Conservation (phyloP, 1,140 invertebrate genomes). For the Drosophila pallidifrons region DNA sequence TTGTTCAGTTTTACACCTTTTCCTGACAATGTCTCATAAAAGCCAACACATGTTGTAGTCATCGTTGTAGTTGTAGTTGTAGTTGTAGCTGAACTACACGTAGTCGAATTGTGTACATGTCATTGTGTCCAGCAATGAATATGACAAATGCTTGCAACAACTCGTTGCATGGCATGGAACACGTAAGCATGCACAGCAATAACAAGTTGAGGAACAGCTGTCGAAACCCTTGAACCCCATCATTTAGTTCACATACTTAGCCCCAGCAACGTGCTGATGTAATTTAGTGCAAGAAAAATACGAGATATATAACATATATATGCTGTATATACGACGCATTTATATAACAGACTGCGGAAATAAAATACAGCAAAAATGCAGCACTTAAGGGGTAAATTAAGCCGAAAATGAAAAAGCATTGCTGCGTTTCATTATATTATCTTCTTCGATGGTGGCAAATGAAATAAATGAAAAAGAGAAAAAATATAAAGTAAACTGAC, state of each 20-base stretch:
- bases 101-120: background rate
- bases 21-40: conserved; percentile 1
- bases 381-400: conserved; percentile 50
- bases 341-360: conserved; percentile 33
- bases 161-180: conserved; percentile 13
- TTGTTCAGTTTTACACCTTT: conserved; percentile 3
- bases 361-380: conserved; percentile 41
- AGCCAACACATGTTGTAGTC: conserved; percentile 13
- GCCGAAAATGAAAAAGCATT: conserved; percentile 34
- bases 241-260: conserved; percentile 20
- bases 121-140: conserved; percentile 15
- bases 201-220: conserved; percentile 21
- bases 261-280: conserved; percentile 30
- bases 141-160: conserved; percentile 14
- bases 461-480: conserved; percentile 21
- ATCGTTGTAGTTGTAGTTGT: conserved; percentile 1
- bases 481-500: conserved; percentile 4
- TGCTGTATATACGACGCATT: conserved; percentile 1
- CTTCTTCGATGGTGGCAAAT: conserved; percentile 40
- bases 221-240: conserved; percentile 17
- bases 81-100: background rate
- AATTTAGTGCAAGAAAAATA: background rate
- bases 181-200: conserved; percentile 21
- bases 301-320: background rate
- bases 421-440: conserved; percentile 64